Evolutionary conservation across 2,888 invertebrate genomes (phyloP).

Genomic region (Eustalomyia histrio): DNA sequence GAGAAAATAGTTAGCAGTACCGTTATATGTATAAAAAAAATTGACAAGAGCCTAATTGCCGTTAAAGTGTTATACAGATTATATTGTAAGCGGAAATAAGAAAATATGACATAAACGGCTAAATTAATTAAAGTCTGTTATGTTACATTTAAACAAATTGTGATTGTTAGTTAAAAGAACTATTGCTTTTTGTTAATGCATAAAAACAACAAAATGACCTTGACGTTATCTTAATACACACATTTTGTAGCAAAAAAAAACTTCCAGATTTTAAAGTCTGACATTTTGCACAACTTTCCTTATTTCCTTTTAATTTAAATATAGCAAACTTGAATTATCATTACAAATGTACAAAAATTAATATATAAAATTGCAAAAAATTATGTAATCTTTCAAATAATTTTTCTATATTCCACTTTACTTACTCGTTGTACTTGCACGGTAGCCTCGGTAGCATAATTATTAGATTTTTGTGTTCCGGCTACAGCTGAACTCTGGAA

Average conservation of each 20-base stretch:
- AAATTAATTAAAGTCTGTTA: too few species aligned
- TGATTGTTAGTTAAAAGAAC: too few species aligned
- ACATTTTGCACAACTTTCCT: neutral
- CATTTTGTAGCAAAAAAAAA: neutral
- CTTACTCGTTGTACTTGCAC: slow-evolving; percentile 79
- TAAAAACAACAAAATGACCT: slow-evolving; percentile 38
- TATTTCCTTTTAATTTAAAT: too few species aligned
- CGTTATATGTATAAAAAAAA: neutral
- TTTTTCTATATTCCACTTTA: neutral
- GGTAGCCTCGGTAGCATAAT: slow-evolving; percentile 79
- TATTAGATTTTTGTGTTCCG: slow-evolving; percentile 75
- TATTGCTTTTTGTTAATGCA: neutral
- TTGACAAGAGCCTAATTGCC: neutral
- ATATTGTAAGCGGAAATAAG: neutral
- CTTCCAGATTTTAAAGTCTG: neutral
- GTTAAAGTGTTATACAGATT: slow-evolving; percentile 1
- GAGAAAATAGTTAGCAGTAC: neutral
- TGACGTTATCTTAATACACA: slow-evolving; percentile 13
- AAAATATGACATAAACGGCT: neutral
- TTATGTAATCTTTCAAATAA: slow-evolving; percentile 61
- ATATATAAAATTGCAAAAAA: neutral
- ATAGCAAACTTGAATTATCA: neutral
- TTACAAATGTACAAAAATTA: neutral
- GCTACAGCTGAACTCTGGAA: slow-evolving; percentile 76
- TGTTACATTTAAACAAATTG: too few species aligned